Evolutionary conservation across 35 echinoderm and acorn worm species (phyloP), one percentile per base, ranked within the genome.

Genomic region (Ptychodera flava): DNA sequence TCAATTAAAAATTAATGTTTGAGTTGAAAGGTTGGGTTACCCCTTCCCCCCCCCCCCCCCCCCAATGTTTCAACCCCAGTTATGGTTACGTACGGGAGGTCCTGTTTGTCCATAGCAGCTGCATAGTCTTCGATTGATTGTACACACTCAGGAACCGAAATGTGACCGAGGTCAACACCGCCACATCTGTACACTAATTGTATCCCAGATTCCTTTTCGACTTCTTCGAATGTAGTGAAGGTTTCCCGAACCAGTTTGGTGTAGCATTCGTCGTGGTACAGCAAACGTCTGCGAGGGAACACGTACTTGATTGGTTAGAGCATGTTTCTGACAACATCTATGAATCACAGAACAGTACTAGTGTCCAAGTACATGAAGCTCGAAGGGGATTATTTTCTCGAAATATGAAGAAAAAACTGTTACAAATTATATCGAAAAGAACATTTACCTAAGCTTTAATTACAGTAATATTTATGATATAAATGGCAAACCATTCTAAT

Each of bases 161-260:
- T 80, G 30, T 15, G 91, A n/a, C n/a, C 85, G 0, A 97, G 36
- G 64, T 97, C 82, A 16, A 97, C 30, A 2, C 95, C 92, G 16
- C 95, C 95, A 1, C 80, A 85, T 77, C 89, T 97, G 76, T 89
- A 78, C 16, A 97, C 38, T 0, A 97, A 36, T 80, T 93, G 95
- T 34, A 93, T 16, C 0, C 95, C 95, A 83, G 92, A 91, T 0
- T 97, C 95, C 16, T 83, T 33, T 53, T 97, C 95, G 0, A 91
- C 86, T 82, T 97, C 95, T 33, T 86, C 38, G 89, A 91, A 97
- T 28, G 92, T 89, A 16, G 85, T 64, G 37, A 93, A 97, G 16
- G 95, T 86, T 33, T 91, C 95, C 1, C 32, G 31, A 12, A 91
- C 95, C 31, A 97, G 38, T 27, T 77, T 35, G 28, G 88, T 91